These are phyloP conservation scores for Tachina lurida DNA, from an alignment of 2,888 invertebrate genomes.

Conservation along the genomic window DNA sequence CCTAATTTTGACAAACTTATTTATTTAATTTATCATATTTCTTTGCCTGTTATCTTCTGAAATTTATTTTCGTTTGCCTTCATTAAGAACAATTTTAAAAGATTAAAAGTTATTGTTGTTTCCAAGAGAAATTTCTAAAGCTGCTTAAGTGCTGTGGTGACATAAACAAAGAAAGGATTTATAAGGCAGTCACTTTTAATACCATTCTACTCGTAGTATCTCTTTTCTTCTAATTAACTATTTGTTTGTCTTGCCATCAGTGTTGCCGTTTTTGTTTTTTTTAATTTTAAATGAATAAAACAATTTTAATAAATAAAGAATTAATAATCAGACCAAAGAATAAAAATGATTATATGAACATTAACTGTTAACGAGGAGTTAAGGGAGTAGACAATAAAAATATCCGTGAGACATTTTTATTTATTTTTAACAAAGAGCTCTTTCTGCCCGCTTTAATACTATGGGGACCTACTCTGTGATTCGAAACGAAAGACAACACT, in stretches of 20 bases:
- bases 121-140: not conserved
- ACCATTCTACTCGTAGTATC: not conserved
- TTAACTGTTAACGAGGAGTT: too few relatives aligned
- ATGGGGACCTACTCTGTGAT: too few relatives aligned
- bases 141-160: not conserved
- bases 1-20: constrained; percentile 16
- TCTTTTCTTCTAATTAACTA: not conserved
- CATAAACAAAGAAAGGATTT: constrained; percentile 14
- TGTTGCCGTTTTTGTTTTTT: too few relatives aligned
- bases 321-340: too few relatives aligned
- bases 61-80: not conserved
- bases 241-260: not conserved
- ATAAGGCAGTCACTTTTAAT: not conserved
- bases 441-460: too few relatives aligned
- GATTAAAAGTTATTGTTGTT: constrained; percentile 3
- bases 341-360: too few relatives aligned
- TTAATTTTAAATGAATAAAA: too few relatives aligned
- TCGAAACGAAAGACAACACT: too few relatives aligned
- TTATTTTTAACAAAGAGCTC: too few relatives aligned
- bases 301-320: too few relatives aligned
- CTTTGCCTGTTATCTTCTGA: constrained; percentile 12
- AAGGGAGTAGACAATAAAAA: too few relatives aligned
- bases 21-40: constrained; percentile 8
- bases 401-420: too few relatives aligned
- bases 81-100: constrained; percentile 17